Percentiles rank a stretch among this genome's conserved stretches.
Evolutionary conservation across 2,113 vertebrate genomes (phyloP).

Genomic region (Corydoras maculifer): DNA sequence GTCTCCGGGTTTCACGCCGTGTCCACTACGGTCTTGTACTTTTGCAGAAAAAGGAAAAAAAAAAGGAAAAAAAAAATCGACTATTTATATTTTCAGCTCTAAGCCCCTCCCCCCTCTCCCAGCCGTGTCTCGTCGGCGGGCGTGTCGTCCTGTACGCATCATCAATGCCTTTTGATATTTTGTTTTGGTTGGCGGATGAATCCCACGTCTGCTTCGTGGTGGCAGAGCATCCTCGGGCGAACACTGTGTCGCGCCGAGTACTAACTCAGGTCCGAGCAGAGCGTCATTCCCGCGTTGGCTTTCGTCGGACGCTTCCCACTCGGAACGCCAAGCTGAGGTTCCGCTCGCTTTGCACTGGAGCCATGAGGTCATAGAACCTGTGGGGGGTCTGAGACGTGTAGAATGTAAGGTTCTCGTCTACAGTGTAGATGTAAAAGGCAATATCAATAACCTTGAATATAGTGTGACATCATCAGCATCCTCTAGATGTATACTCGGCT

Average conservation of each 20-base stretch:
- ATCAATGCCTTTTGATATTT: conserved; percentile 38
- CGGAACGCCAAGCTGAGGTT: conserved; percentile 12
- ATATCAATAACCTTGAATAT: too few relatives aligned
- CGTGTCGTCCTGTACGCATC: conserved; percentile 23
- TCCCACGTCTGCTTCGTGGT: conserved; percentile 31
- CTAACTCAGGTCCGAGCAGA: conserved; percentile 81
- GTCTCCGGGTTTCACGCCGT: conserved; percentile 76
- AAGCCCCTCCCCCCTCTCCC: conserved; percentile 48
- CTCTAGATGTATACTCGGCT: too few relatives aligned
- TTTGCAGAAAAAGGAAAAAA: conserved; percentile 35
- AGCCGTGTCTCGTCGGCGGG: conserved; percentile 21
- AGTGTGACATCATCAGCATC: too few relatives aligned
- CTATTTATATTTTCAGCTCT: conserved; percentile 61
- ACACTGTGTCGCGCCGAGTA: conserved; percentile 48
- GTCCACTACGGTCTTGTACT: conserved; percentile 70
- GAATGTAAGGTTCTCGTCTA: too few relatives aligned
- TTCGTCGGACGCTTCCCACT: neutral
- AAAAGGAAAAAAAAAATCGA: neutral
- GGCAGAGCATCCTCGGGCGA: conserved; percentile 26
- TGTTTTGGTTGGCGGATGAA: conserved; percentile 16
- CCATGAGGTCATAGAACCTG: neutral
- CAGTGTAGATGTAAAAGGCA: too few relatives aligned
- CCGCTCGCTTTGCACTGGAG: conserved; percentile 1
- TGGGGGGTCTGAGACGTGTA: too few relatives aligned
- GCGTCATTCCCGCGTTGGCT: conserved; percentile 9